Evolutionary conservation across 2,113 vertebrate species (phyloP), one percentile per base, ranked within the genome.

Genomic region (Sclerurus mexicanus): DNA sequence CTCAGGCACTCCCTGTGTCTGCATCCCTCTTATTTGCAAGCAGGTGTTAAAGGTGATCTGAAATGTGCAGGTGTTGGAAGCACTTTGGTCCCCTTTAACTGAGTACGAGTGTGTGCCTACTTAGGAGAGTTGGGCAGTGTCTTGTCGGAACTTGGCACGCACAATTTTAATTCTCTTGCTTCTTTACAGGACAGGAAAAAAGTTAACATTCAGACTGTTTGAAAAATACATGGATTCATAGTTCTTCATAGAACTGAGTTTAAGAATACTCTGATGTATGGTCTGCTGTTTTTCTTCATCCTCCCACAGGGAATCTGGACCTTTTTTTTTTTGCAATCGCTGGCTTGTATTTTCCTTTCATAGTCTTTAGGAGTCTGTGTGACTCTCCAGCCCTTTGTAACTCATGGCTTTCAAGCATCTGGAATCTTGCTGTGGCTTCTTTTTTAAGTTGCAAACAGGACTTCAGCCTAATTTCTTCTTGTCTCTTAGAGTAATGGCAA

Each of bases 61-160:
- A 3, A 66, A 62, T 62, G n/a, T 55, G 42, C 20, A 27, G 39
- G n/a, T 77, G 35, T 40, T 84, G 7, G 8, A 28, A 69, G 14
- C 25, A 18, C 53, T 21, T 1, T 0, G 6, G 7, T 53, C 76
- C 22, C 21, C 37, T 89, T 63, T 76, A 20, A 7, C 31, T 62
- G 42, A 39, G 9, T 35, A 17, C 1, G 2, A 35, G 7, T 1
- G 0, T 60, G 24, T 53, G 44, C 12, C 21, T 3, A 2, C 46
- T 79, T 46, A 27, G 39, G 50, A 55, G 20, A 7, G 66, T 49
- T 73, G 71, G 73, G 49, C 28, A 23, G 23, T 24, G 42, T 42
- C 13, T 71, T 55, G 14, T 52, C n/a, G 24, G 52, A 84, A 35
- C 20, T 89, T 46, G n/a, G 1, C 31, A 18, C 53, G 22, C 20